These are phyloP conservation scores for Lates calcarifer DNA, from an alignment of 2,113 vertebrate species.

Conservation along the genomic window DNA sequence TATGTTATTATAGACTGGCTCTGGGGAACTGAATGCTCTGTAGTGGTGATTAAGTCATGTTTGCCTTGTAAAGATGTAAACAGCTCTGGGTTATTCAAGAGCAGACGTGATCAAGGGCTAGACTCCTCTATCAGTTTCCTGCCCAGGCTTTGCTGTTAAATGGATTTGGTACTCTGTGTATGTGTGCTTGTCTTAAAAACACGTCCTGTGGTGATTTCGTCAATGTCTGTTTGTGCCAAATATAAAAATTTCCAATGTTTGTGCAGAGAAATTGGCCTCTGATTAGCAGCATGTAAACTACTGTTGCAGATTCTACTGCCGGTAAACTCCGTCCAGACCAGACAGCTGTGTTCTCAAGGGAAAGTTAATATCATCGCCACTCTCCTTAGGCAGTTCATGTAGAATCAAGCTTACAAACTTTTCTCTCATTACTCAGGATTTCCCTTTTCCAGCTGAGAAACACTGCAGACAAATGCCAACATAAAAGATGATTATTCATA, in stretches of 20 bases:
- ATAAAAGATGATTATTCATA: conserved; percentile 19
- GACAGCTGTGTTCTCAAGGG: conserved; percentile 72
- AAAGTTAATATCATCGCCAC: conserved; percentile 22
- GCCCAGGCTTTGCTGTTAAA: background rate
- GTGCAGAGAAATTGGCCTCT: conserved; percentile 18
- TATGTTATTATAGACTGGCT: conserved; percentile 33
- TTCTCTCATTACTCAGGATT: conserved; percentile 49
- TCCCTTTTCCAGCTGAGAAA: conserved; percentile 13
- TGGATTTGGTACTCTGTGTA: background rate
- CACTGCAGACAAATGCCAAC: background rate
- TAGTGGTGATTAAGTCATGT: conserved; percentile 26
- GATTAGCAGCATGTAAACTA: conserved; percentile 50
- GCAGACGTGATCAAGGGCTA: background rate
- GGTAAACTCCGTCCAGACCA: conserved; percentile 42
- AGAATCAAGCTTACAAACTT: conserved; percentile 42
- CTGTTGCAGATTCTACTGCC: conserved; percentile 25
- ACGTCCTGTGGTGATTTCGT: conserved; percentile 22
- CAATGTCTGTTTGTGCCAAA: conserved; percentile 15
- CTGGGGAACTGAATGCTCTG: conserved; percentile 21
- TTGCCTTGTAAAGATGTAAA: conserved; percentile 46
- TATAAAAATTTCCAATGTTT: conserved; percentile 16
- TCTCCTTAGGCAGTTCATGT: conserved; percentile 52
- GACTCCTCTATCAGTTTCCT: background rate
- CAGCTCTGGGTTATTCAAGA: conserved; percentile 9
- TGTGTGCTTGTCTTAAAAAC: conserved; percentile 17